These are phyloP conservation scores for Eurytoma adleriae DNA, from an alignment of 2,888 invertebrate species.

Conservation along the genomic window DNA sequence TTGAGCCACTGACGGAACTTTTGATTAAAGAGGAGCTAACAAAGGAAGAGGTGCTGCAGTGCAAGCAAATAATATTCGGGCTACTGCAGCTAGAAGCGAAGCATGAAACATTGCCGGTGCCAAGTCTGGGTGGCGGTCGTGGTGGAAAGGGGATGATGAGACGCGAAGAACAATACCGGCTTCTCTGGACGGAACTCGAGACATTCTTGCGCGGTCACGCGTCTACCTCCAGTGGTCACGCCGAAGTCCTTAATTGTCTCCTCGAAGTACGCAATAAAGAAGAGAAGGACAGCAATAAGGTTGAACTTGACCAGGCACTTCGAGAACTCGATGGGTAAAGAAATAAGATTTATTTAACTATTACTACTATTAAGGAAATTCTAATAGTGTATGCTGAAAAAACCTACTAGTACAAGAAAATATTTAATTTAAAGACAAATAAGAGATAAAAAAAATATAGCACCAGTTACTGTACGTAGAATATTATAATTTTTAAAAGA, in stretches of 20 bases:
- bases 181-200: constrained; percentile 94
- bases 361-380: too few species aligned
- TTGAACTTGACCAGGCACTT: constrained; percentile 81
- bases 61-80: constrained; percentile 89
- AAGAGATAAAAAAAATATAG: too few species aligned
- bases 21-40: constrained; percentile 89
- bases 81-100: constrained; percentile 89
- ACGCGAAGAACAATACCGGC: constrained; percentile 92
- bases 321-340: constrained; percentile 79
- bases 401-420: not conserved
- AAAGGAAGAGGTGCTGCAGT: constrained; percentile 91
- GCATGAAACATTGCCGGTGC: constrained; percentile 87
- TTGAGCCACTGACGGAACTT: constrained; percentile 88
- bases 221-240: constrained; percentile 83
- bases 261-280: constrained; percentile 82
- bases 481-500: too few species aligned
- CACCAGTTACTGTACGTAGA: too few species aligned
- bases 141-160: constrained; percentile 74
- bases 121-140: constrained; percentile 82
- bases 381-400: too few species aligned
- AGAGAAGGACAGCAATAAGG: constrained; percentile 79
- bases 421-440: not conserved
- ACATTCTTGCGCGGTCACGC: constrained; percentile 85
- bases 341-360: not conserved
- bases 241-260: constrained; percentile 86